Evolutionary conservation across 2,113 vertebrate species (phyloP), one percentile per base, ranked within the genome.

Genomic region (Alethe diademata): DNA sequence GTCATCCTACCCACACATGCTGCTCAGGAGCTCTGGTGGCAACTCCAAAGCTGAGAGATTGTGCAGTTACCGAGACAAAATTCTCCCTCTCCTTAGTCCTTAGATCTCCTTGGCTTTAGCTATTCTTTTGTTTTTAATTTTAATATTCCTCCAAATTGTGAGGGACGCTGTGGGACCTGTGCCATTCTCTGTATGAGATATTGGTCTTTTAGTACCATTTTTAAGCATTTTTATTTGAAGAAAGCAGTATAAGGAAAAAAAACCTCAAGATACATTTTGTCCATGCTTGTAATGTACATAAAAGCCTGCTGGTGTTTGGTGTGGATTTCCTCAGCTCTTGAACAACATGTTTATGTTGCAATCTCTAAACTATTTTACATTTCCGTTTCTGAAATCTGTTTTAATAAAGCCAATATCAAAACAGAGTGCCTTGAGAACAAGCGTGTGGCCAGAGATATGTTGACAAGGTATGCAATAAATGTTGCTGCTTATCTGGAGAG

Each of bases 401-500:
- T 86, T 91, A 90, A 94, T 96, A 95, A 56, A 71, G 85, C 38
- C 38, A 87, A 45, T 93, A 94, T 84, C 51, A 73, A 66, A 94
- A 92, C 57, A 86, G 50, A 78, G 51, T 96, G 90, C 95, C 86
- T 88, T 88, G 80, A 93, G 90, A 92, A 81, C 78, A 96, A 95
- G 72, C 64, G 65, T 71, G 60, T 6, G 1, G 65, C 26, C 83
- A 89, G 87, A 81, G 60, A 94, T 92, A 88, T 11, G 89, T 76
- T 96, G 94, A 92, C 45, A 42, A 94, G 84, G 75, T 85, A 57
- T 86, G 90, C 60, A 97, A 71, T 80, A 72, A 80, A 95, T 72
- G 78, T 95, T 90, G 60, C 69, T 74, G 78, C 94, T 95, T 97
- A 95, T 92, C 95, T 97, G 78, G 51, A 93, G 65, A 94, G 73